Base-by-base conservation (phyloP, 2,888 invertebrate species). In the Cosmia trapezina region DNA sequence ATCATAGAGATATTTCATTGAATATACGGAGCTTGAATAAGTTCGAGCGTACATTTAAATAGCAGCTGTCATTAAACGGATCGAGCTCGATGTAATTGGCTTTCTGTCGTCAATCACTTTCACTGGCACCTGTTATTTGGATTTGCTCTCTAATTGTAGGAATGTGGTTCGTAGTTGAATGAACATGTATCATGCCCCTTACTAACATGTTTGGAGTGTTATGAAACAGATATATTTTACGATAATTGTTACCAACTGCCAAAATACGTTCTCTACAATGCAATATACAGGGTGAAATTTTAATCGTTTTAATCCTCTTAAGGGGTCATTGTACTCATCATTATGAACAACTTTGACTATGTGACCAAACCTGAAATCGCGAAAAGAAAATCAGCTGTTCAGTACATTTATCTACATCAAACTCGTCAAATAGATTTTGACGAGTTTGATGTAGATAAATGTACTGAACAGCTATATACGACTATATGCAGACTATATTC, bases 41-140 rank as follows among this genome's bases (percentile, higher is more conserved):
- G 53, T 70, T 57, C 17, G 51, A 59, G 59, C 54, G 54, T 33
- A 66, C 56, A 75, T 83, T 69, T 54, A 80, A 74, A 83, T 67
- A 61, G 28, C n/a, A 28, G 76, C 53, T 41, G 28, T 53, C 75
- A 80, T 75, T 71, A 71, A 75, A 68, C 65, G 70, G 65, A 85
- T 80, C 61, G 59, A 61, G 74, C 73, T 83, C 67, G 41, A 74
- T 73, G 71, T 87, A 87, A 87, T 87, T 86, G 83, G 73, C 86
- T 86, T 80, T 78, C 81, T 67, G 76, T 77, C 69, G 61, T 83
- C 78, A 78, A 80, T 86, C 86, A 87, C 86, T 85, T 85, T 86
- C 81, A 72, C 86, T 76, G 14, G 41, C 77, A 81, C 84, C 72
- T 82, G 87, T 69, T 83, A 74, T 78, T 79, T 70, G 64, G 47